Base-by-base conservation (phyloP, 2,888 invertebrate genomes). In the Rotaria socialis region DNA sequence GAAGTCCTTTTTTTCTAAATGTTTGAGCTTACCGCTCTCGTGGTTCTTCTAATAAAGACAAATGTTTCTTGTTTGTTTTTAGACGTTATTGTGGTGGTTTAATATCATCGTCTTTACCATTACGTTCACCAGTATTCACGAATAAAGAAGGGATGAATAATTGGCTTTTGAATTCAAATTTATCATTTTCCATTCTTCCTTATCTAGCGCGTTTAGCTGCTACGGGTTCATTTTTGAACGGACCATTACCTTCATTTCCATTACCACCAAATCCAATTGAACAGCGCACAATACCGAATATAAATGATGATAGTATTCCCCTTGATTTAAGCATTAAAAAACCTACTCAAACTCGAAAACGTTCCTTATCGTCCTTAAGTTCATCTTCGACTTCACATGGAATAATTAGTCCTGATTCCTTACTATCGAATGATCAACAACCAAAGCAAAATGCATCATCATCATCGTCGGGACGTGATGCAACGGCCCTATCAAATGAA, bases 261-360 rank as follows among this genome's bases (percentile, higher is more conserved):
- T 47, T 80, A 4, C 24, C 75, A 2, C 27, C 24, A 55, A 55
- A 55, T 55, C 0, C 22, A 55, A 55, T 22, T 55, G 22, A 22
- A 55, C 19, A 55, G 52, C 19, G 22, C 5, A n/a, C 80, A n/a
- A 14, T 4, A 80, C 4, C 47, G 24, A 80, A 22, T 80, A 47
- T 35, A 47, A 80, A 43, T n/a, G n/a, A 80, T 80, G 80, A 80
- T 47, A 41, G 41, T 80, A 47, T 43, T n/a, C 80, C 80, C 24
- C 22, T 80, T n/a, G 80, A 80, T 80, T 80, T 47, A 80, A 80
- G 80, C 47, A 47, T 80, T 14, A 80, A 80, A 47, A 80, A 80
- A 80, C 47, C 80, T 47, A 47, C 80, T 0, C 16, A 0, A 47
- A 7, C 47, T 52, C 8, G 52, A 52, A 52, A 52, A 14, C 52